These are phyloP conservation scores for Acanthosepion esculentum DNA, from an alignment of 2,888 invertebrate genomes.

Conservation along the genomic window DNA sequence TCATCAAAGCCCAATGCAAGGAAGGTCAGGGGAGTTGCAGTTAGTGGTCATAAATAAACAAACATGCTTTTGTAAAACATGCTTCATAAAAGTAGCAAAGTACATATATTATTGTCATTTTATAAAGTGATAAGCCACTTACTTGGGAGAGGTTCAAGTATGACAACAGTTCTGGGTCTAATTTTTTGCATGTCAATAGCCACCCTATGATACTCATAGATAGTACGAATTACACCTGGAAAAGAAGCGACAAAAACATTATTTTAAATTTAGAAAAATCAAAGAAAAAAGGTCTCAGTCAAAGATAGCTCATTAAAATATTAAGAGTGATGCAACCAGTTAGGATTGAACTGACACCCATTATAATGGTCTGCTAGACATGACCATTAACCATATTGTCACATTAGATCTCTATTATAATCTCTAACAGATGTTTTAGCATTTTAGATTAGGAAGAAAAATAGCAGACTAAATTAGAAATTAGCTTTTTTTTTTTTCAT, in stretches of 20 bases:
- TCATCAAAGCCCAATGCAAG: not conserved
- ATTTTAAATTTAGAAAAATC: no score
- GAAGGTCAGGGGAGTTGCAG: not conserved
- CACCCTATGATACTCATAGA: constrained; percentile 71
- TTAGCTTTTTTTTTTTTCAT: no score
- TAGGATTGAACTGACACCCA: no score
- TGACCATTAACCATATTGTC: no score
- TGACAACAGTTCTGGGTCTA: constrained; percentile 58
- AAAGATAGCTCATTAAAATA: no score
- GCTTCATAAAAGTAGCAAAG: not conserved
- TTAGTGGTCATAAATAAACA: not conserved
- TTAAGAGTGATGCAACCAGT: no score
- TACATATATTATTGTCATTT: not conserved
- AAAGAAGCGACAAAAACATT: constrained; percentile 52
- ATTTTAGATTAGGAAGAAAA: no score
- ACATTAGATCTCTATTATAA: no score
- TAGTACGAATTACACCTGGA: constrained; percentile 89
- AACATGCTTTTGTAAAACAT: not conserved
- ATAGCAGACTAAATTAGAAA: no score
- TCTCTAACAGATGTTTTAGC: no score
- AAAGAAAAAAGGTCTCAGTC: no score
- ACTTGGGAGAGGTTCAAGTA: constrained; percentile 64
- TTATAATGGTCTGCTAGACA: no score
- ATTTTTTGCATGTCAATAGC: constrained; percentile 57
- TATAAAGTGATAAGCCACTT: constrained; percentile 51